phyloP scores from a whole-genome alignment of 2,888 invertebrate genomes.

The Drosophila borborema region DNA sequence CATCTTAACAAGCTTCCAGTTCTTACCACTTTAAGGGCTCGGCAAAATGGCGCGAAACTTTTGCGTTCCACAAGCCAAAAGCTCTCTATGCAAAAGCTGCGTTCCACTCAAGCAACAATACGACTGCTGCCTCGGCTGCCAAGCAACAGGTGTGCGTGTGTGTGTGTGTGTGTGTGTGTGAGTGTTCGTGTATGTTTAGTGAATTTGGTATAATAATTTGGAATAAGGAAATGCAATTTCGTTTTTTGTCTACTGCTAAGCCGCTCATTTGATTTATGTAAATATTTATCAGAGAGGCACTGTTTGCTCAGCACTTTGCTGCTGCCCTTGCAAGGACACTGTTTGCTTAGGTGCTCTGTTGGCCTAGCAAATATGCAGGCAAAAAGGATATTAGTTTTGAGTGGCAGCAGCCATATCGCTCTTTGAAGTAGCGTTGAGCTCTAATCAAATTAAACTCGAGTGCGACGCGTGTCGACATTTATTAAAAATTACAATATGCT shows the following conservation, averaged over 20 bases:
- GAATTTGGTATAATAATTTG: conserved; percentile 11
- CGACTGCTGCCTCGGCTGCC: conserved; percentile 25
- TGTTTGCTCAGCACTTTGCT: conserved; percentile 58
- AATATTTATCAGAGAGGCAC: conserved; percentile 55
- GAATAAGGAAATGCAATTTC: conserved; percentile 55
- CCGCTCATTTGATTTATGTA: conserved; percentile 71
- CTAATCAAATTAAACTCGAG: conserved; percentile 75
- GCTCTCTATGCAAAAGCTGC: conserved; percentile 64
- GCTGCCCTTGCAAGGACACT: conserved; percentile 37
- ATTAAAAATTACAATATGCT: conserved; percentile 77
- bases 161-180: conserved; percentile 29
- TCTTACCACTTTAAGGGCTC: conserved; percentile 71
- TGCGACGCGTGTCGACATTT: conserved; percentile 55
- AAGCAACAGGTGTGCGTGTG: conserved; percentile 60
- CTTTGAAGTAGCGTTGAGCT: conserved; percentile 43
- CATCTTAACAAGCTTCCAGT: conserved; percentile 69
- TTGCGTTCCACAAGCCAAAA: conserved; percentile 58
- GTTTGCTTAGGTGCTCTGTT: conserved; percentile 57
- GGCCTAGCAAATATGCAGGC: conserved; percentile 36
- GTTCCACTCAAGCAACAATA: conserved; percentile 51
- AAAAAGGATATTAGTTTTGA: conserved; percentile 14
- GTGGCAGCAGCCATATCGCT: conserved; percentile 2
- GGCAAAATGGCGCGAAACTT: conserved; percentile 69
- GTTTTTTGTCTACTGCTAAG: conserved; percentile 31
- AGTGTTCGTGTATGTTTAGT: background rate